Evolutionary conservation across 2,888 invertebrate genomes (phyloP).

Genomic region (Pterostichus madidus): DNA sequence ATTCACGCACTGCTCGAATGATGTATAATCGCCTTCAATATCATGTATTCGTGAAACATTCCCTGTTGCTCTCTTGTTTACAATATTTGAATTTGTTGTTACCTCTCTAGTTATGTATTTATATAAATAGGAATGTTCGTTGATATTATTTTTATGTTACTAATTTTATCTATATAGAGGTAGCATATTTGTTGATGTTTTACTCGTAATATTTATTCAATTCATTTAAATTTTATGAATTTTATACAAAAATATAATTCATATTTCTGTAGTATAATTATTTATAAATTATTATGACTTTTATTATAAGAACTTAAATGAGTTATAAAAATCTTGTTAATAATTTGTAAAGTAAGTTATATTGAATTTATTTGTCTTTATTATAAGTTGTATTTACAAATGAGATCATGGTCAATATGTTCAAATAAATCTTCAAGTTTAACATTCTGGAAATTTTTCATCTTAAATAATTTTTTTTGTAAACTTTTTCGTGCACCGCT

Average conservation of each 20-base stretch:
- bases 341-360: slow-evolving; percentile 7
- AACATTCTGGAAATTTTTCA: slow-evolving; percentile 36
- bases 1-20: slow-evolving; percentile 54
- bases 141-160: slow-evolving; percentile 42
- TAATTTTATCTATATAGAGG: slow-evolving; percentile 15
- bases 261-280: neutral
- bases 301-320: neutral
- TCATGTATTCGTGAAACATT: slow-evolving; percentile 58
- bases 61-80: slow-evolving; percentile 54
- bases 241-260: neutral
- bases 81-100: slow-evolving; percentile 32
- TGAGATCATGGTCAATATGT: slow-evolving; percentile 56
- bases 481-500: slow-evolving; percentile 3
- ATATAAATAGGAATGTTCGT: slow-evolving; percentile 38
- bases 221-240: slow-evolving; percentile 17
- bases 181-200: slow-evolving; percentile 31
- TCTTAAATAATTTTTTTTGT: neutral
- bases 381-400: slow-evolving; percentile 31
- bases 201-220: slow-evolving; percentile 18
- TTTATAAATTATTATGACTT: neutral
- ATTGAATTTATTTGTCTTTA: slow-evolving; percentile 18
- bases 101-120: slow-evolving; percentile 39
- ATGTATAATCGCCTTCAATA: slow-evolving; percentile 49
- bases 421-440: slow-evolving; percentile 26
- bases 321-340: neutral